These are phyloP conservation scores for Pogonognathellus flavescens DNA, from an alignment of 1,140 invertebrate genomes.

Conservation along the genomic window DNA sequence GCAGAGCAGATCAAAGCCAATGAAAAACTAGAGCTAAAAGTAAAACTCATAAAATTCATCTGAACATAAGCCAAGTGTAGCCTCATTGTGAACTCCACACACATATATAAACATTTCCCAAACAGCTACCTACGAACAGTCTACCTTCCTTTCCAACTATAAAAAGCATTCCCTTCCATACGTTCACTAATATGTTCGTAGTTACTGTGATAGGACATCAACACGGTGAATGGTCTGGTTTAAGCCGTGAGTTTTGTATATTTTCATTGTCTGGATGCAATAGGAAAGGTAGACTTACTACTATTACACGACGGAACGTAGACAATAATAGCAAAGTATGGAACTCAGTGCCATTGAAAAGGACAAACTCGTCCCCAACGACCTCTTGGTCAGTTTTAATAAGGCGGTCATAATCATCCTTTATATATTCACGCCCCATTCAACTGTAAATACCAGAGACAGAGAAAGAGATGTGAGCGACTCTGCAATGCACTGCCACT, in stretches of 20 bases:
- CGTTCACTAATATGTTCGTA: background rate
- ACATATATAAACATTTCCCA: background rate
- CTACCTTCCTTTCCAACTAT: background rate
- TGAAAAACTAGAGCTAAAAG: slow-evolving; percentile 20
- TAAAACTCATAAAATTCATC: slow-evolving; percentile 43
- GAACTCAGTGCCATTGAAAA: slow-evolving; percentile 23
- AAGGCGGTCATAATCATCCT: slow-evolving; percentile 52
- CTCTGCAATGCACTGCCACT: background rate
- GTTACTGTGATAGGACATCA: background rate
- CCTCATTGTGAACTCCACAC: background rate
- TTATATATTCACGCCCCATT: slow-evolving; percentile 51
- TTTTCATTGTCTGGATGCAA: background rate
- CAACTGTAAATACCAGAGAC: slow-evolving; percentile 14
- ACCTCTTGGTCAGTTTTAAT: slow-evolving; percentile 53
- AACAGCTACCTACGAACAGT: background rate
- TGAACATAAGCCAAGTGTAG: slow-evolving; percentile 29
- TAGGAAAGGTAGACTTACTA: background rate
- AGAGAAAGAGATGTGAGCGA: slow-evolving; percentile 7
- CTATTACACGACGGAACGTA: background rate
- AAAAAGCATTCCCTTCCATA: background rate
- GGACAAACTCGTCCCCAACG: slow-evolving; percentile 47
- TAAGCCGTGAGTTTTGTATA: background rate
- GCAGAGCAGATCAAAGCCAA: slow-evolving; percentile 38
- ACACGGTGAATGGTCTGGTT: too few species aligned
- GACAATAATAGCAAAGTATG: slow-evolving; percentile 15